phyloP scores from a whole-genome alignment of 1,140 invertebrate species.

The Drosophila mauritiana region DNA sequence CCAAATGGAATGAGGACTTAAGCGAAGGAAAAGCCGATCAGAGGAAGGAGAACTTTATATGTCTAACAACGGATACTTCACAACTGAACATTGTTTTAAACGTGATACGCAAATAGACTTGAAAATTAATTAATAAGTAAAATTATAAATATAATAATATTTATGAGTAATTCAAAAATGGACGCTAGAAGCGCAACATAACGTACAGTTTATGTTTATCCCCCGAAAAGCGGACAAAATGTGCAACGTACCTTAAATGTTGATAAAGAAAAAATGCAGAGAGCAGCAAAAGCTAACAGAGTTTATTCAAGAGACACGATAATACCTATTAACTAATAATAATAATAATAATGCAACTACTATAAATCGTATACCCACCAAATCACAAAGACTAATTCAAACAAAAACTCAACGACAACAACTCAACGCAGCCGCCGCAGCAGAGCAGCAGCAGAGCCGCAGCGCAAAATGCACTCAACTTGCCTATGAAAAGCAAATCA shows the following conservation, averaged over 20 bases:
- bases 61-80: constrained; percentile 79
- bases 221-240: constrained; percentile 75
- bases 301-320: constrained; percentile 46
- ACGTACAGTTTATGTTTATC: constrained; percentile 81
- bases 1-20: constrained; percentile 9
- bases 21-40: constrained; percentile 17
- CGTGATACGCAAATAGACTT: constrained; percentile 83
- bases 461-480: constrained; percentile 78
- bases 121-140: constrained; percentile 82
- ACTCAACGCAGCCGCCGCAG: constrained; percentile 62
- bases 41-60: constrained; percentile 64
- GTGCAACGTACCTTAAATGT: constrained; percentile 79
- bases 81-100: constrained; percentile 83
- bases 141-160: constrained; percentile 80
- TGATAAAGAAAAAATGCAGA: constrained; percentile 40
- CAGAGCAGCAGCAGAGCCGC: constrained; percentile 43
- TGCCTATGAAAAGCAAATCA: constrained; percentile 40
- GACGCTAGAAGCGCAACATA: constrained; percentile 80
- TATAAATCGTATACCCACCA: constrained; percentile 75
- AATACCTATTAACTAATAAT: constrained; percentile 41
- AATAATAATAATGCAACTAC: constrained; percentile 50
- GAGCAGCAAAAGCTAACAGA: constrained; percentile 22
- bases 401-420: constrained; percentile 71
- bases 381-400: constrained; percentile 81
- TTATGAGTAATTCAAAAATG: constrained; percentile 78